Evolutionary conservation across 2,113 vertebrate genomes (phyloP).

Genomic region (Ellobius talpinus): DNA sequence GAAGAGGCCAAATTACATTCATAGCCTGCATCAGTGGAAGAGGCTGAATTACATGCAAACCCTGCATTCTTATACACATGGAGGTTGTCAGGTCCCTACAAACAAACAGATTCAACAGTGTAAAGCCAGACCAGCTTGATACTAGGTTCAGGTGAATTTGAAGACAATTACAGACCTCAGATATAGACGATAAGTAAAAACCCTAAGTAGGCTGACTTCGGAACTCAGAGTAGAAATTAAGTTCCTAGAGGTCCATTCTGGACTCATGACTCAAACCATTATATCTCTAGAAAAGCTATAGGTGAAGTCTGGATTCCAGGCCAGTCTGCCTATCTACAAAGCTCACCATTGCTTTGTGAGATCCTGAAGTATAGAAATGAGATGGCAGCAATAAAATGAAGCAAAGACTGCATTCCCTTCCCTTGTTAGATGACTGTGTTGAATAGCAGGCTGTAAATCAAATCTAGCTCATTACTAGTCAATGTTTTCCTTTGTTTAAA

Average conservation of each 20-base stretch:
- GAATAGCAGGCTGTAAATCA: not conserved
- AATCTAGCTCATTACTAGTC: not conserved
- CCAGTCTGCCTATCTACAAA: not conserved
- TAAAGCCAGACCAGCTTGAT: not conserved
- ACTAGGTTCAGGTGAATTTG: not conserved
- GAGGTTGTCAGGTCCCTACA: not conserved
- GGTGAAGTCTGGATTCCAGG: not conserved
- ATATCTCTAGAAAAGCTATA: not conserved
- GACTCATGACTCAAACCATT: not conserved
- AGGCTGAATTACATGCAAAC: not conserved
- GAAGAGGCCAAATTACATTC: too few relatives aligned
- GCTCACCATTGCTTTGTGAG: not conserved
- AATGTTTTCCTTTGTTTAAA: constrained; percentile 23
- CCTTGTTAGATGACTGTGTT: not conserved
- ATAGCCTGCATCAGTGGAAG: too few relatives aligned
- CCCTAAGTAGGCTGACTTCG: not conserved
- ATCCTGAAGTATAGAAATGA: not conserved
- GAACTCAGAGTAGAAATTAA: constrained; percentile 21
- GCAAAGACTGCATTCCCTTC: not conserved
- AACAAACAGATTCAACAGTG: not conserved
- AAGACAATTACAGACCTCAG: not conserved
- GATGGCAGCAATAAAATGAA: not conserved
- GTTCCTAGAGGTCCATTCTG: not conserved
- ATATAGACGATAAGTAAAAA: not conserved
- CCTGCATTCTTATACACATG: not conserved